Conservation (phyloP, 2,797 vertebrate species). For the Dendrocincla fuliginosa region DNA sequence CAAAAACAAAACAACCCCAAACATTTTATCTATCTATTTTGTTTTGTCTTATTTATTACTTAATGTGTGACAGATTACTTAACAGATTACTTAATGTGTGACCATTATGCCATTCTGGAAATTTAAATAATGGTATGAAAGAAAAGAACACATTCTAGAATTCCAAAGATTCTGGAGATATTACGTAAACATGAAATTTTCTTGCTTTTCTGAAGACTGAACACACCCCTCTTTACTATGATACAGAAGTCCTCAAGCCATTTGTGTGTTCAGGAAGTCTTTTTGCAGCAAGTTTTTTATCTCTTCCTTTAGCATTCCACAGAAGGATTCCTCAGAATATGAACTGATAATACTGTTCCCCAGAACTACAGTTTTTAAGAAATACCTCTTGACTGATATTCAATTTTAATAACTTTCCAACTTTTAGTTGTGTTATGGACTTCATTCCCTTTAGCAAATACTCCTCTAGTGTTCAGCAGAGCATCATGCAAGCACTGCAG, state of each 20-base stretch:
- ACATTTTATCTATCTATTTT: background rate
- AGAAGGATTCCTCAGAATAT: background rate
- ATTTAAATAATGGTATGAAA: background rate
- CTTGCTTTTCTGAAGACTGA: background rate
- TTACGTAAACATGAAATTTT: background rate
- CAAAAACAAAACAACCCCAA: no score
- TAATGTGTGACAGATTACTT: background rate
- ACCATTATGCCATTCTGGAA: background rate
- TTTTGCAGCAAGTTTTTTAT: background rate
- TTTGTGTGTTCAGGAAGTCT: background rate
- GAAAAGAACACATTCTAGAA: background rate
- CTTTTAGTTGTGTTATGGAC: background rate
- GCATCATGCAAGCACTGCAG: background rate
- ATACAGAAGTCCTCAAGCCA: background rate
- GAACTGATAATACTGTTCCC: conserved; percentile 1
- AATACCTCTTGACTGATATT: background rate
- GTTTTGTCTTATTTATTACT: background rate
- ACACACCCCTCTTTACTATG: background rate
- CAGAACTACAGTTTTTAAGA: background rate
- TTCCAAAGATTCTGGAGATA: background rate
- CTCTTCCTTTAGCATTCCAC: background rate
- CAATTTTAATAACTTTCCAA: background rate
- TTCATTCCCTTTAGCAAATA: background rate
- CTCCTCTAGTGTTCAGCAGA: background rate
- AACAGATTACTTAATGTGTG: background rate